A percentile compares a stretch with the other conserved stretches of the same genome.
These are phyloP conservation scores for Girardia tigrina DNA, from an alignment of 2,888 invertebrate genomes.

Conservation along the genomic window DNA sequence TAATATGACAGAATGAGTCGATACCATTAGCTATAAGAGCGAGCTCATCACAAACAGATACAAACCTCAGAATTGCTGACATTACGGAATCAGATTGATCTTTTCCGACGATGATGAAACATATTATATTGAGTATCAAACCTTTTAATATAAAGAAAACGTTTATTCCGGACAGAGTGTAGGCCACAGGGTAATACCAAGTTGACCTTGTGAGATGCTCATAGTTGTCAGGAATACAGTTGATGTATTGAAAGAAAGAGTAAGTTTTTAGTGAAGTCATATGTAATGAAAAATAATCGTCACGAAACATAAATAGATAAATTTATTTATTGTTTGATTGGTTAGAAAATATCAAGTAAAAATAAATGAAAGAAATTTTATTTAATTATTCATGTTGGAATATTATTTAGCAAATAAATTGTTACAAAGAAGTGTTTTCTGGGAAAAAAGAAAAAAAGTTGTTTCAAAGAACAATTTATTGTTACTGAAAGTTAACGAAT, in stretches of 20 bases:
- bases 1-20: background rate
- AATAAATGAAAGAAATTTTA: too few relatives aligned
- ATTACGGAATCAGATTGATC: background rate
- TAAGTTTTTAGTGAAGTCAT: background rate
- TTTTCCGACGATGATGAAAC: background rate
- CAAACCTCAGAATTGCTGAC: background rate
- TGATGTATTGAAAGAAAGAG: background rate
- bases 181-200: background rate
- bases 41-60: background rate
- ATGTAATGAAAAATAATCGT: too few relatives aligned
- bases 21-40: background rate
- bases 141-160: background rate
- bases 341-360: too few relatives aligned
- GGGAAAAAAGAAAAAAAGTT: too few relatives aligned
- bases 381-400: too few relatives aligned
- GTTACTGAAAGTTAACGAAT: too few relatives aligned
- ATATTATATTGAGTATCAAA: background rate
- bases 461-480: too few relatives aligned
- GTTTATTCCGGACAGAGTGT: background rate
- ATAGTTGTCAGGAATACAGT: conserved; percentile 5
- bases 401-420: too few relatives aligned
- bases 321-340: too few relatives aligned
- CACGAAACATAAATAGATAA: too few relatives aligned
- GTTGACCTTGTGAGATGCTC: background rate
- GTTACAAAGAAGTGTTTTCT: too few relatives aligned